Percentiles rank a stretch among this genome's conserved stretches.
Evolutionary conservation across 2,113 vertebrate species (phyloP).

Genomic region (Ceyx cyanopectus): DNA sequence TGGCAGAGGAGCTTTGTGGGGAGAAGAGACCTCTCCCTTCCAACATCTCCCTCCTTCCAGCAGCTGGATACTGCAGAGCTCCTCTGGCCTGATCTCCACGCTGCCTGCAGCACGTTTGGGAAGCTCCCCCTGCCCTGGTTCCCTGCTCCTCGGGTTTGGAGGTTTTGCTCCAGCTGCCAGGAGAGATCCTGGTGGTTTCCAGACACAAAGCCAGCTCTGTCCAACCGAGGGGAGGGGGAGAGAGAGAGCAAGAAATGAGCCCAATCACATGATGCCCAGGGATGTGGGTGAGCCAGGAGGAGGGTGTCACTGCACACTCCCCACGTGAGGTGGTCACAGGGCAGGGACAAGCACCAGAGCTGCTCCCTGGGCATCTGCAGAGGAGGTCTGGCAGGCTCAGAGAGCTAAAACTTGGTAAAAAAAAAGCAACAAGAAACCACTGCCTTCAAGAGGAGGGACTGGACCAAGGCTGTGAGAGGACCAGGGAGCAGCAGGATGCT

Average conservation of each 20-base stretch:
- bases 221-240: background rate
- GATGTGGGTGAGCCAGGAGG: background rate
- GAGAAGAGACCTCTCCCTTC: conserved; percentile 58
- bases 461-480: background rate
- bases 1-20: rapidly evolving
- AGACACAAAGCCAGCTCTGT: conserved; percentile 31
- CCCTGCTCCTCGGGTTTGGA: conserved; percentile 18
- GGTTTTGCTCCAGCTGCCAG: conserved; percentile 49
- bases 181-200: conserved; percentile 47
- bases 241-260: background rate
- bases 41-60: background rate
- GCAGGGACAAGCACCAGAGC: rapidly evolving
- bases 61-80: background rate
- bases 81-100: conserved; percentile 51
- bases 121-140: conserved; percentile 27
- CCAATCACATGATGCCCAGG: rapidly evolving
- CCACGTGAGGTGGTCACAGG: background rate
- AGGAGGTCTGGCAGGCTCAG: background rate
- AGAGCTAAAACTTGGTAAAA: background rate
- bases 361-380: background rate
- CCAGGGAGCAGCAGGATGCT: background rate
- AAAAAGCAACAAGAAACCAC: background rate
- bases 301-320: rapidly evolving
- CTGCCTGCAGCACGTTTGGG: conserved; percentile 27
- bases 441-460: background rate